Evolutionary conservation across 1,140 invertebrate genomes (phyloP).

Genomic region (Ctenoplectra terminalis): DNA sequence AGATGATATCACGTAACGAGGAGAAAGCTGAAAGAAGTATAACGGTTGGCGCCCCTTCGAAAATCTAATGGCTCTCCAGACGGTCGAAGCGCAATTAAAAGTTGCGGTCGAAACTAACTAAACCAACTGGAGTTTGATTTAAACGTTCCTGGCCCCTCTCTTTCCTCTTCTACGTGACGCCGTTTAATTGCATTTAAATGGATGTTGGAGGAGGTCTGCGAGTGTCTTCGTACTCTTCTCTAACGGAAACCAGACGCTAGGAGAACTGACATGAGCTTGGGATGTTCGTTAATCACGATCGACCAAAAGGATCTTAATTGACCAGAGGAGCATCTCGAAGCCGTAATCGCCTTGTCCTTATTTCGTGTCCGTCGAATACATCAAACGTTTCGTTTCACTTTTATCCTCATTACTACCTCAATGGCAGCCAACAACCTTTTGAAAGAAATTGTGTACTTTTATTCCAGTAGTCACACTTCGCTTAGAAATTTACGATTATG

Average conservation of each 20-base stretch:
- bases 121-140: conserved; percentile 78
- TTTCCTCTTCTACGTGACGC: conserved; percentile 71
- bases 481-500: neutral
- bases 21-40: conserved; percentile 71
- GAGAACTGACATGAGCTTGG: conserved; percentile 27
- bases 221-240: conserved; percentile 52
- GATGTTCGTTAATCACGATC: conserved; percentile 67
- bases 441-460: neutral
- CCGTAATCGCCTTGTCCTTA: conserved; percentile 47
- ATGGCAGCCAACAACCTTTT: neutral
- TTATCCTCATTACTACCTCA: conserved; percentile 14
- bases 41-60: conserved; percentile 70
- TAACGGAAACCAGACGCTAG: conserved; percentile 19
- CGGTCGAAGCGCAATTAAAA: conserved; percentile 80
- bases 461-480: neutral
- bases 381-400: conserved; percentile 26
- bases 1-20: conserved; percentile 50
- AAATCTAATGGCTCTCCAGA: conserved; percentile 78
- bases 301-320: conserved; percentile 66
- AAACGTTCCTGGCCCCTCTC: conserved; percentile 69
- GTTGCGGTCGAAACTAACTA: conserved; percentile 80
- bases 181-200: conserved; percentile 77
- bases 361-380: conserved; percentile 27
- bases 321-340: conserved; percentile 42
- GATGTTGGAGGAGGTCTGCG: conserved; percentile 53